Evolutionary conservation across 1,140 invertebrate genomes (phyloP).

Genomic region (Pseudobourletiella spinata): DNA sequence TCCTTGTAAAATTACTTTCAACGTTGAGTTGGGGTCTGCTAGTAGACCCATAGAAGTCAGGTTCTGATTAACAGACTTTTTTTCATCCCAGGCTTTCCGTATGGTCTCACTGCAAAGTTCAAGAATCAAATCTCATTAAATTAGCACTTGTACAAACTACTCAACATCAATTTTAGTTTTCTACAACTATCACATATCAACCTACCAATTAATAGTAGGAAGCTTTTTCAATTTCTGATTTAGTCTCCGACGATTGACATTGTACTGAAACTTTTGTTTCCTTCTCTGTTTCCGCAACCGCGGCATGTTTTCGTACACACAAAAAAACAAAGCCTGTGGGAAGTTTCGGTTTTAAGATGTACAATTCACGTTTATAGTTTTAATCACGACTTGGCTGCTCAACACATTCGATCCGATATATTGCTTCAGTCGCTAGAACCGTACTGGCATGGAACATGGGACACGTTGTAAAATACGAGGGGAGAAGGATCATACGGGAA

Average conservation of each 20-base stretch:
- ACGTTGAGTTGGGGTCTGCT: conserved; percentile 21
- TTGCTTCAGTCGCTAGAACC: too few relatives aligned
- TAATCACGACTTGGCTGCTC: too few relatives aligned
- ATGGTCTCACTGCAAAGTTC: conserved; percentile 27
- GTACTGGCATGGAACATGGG: too few relatives aligned
- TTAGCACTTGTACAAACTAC: not conserved
- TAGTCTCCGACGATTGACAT: conserved; percentile 24
- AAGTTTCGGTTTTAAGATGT: too few relatives aligned
- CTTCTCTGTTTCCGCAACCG: conserved; percentile 12
- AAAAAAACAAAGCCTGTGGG: too few relatives aligned
- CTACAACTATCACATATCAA: not conserved
- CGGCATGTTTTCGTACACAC: too few relatives aligned
- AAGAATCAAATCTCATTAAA: conserved; percentile 1
- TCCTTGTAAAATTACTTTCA: not conserved
- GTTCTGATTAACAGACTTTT: conserved; percentile 26
- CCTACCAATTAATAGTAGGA: conserved; percentile 32
- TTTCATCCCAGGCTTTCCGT: conserved; percentile 27
- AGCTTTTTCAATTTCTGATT: conserved; percentile 25
- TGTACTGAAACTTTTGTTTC: conserved; percentile 32
- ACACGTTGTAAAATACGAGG: too few relatives aligned
- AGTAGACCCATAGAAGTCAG: conserved; percentile 31
- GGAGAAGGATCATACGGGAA: too few relatives aligned
- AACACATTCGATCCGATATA: too few relatives aligned
- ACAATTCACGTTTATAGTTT: too few relatives aligned
- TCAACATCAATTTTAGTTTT: too few relatives aligned